Evolutionary conservation across 2,797 vertebrate species (phyloP).

Genomic region (Peromyscus nudipes): DNA sequence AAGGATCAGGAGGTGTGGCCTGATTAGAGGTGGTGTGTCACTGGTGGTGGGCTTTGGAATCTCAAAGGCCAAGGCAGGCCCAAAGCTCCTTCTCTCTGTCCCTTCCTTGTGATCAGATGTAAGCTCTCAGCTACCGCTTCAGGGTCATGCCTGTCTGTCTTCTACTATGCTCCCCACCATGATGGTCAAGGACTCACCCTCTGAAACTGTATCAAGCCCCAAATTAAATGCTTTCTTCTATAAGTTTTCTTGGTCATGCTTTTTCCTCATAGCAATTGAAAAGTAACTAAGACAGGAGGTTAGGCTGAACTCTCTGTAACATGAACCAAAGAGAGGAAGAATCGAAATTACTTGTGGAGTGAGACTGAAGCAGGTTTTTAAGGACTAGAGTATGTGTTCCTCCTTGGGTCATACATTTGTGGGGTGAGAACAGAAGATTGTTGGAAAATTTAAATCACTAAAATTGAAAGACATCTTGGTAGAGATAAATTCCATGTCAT

Average conservation of each 20-base stretch:
- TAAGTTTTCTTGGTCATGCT: background rate
- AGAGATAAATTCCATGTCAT: background rate
- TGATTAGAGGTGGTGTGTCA: background rate
- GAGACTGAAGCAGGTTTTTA: background rate
- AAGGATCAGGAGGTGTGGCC: background rate
- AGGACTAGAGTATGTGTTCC: background rate
- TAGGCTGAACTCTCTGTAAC: background rate
- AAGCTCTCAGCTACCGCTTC: background rate
- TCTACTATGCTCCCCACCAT: background rate
- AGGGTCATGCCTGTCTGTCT: background rate
- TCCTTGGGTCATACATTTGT: background rate
- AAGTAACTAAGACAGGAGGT: no score
- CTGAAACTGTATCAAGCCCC: background rate
- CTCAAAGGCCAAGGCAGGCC: background rate
- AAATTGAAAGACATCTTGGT: background rate
- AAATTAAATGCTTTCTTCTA: background rate
- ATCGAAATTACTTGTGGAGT: background rate
- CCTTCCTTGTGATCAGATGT: background rate
- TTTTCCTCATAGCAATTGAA: accelerated
- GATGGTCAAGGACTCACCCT: background rate
- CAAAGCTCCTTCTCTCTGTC: background rate
- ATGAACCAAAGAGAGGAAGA: background rate
- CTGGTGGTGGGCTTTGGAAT: background rate
- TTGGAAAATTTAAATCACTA: background rate
- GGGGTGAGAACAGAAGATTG: background rate